Base-by-base conservation (phyloP, 37 sponge, comb jelly and placozoan species). In the Dysidea cf. avara region DNA sequence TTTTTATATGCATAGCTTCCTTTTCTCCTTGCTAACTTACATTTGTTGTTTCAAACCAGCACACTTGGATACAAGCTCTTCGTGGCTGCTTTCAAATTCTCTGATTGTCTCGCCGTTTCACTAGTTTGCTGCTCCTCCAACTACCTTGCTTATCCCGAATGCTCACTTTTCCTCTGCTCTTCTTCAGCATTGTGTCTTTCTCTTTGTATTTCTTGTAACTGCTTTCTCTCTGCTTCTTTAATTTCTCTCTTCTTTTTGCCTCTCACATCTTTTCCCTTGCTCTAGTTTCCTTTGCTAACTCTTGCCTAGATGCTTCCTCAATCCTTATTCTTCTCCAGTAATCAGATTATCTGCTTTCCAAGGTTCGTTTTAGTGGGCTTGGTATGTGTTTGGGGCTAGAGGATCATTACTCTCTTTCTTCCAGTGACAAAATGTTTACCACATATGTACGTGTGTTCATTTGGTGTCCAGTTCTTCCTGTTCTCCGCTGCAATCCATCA, bases 391-490 rank as follows among this genome's bases (percentile, higher is more conserved):
- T n/a, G 89, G 84, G 3, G 79, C 74, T 3, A 68, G 76, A 14
- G 76, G 76, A 72, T 86, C 71, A 39, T 81, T 34, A 29, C 71
- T 75, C n/a, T n/a, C 71, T 68, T 79, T 34, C 36, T 7, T n/a
- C 87, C 81, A 46, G 47, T 64, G 6, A 84, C 66, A 39, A 84
- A 84, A 49, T 84, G 79, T 20, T 46, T 53, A 13, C 76, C 35
- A 51, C 83, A 83, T 7, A 83, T 16, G 61, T 70, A 83, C 4
- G 63, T 37, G 26, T 48, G 34, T 31, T 40, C 70, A 49, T 61
- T 83, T 14, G 83, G 83, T n/a, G 26, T 16, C 83, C 83, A 82
- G 24, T 68, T 59, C 36, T 74, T 39, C 11, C 75, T 14, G 4
- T 53, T 53, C 29, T 72, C 49, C 20, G 81, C 81, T 47, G 76